A percentile compares a stretch with the other conserved stretches of the same genome.
phyloP scores from a whole-genome alignment of 2,113 vertebrate genomes.

The Acinonyx jubatus region DNA sequence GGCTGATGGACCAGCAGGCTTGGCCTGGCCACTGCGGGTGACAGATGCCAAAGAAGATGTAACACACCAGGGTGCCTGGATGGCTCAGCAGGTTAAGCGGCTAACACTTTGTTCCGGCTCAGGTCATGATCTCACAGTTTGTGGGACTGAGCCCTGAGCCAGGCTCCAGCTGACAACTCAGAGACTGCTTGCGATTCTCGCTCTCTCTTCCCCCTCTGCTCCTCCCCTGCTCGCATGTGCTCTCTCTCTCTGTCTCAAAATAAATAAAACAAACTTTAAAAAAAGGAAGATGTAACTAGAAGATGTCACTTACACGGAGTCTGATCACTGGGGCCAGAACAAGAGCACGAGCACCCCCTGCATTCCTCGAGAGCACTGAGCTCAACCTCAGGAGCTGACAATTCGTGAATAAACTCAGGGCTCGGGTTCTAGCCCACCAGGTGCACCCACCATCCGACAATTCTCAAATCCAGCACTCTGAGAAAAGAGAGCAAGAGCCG shows the following conservation, averaged over 20 bases:
- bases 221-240: too few relatives aligned
- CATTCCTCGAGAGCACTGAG: background rate
- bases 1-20: background rate
- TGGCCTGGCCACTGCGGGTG: background rate
- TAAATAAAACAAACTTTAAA: too few relatives aligned
- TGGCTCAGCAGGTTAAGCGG: too few relatives aligned
- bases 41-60: background rate
- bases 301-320: background rate
- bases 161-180: too few relatives aligned
- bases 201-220: too few relatives aligned
- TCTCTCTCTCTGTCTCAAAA: too few relatives aligned
- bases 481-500: background rate
- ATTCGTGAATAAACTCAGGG: background rate
- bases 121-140: too few relatives aligned
- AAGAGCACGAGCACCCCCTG: fast-evolving
- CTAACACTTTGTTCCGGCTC: too few relatives aligned
- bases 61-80: background rate
- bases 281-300: too few relatives aligned
- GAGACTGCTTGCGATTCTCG: too few relatives aligned
- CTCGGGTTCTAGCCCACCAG: background rate
- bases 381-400: background rate
- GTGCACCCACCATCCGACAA: background rate
- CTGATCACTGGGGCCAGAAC: background rate
- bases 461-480: background rate
- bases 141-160: too few relatives aligned